phyloP scores from a whole-genome alignment of 2,888 invertebrate species.

The Altica lythri region DNA sequence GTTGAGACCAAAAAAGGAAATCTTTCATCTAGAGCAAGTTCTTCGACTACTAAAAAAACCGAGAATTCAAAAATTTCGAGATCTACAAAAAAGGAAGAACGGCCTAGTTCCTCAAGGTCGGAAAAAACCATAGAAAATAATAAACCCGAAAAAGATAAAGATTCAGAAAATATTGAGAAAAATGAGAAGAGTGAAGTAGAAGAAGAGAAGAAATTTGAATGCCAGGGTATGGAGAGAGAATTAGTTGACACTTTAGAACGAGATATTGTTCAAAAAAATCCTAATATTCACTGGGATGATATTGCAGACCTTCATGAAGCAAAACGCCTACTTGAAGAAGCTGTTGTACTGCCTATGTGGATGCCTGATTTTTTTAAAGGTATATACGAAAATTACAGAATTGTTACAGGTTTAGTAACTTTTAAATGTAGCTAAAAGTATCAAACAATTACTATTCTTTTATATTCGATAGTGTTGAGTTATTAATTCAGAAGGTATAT shows the following conservation, averaged over 20 bases:
- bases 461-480: too few species aligned
- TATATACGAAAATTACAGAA: constrained; percentile 30
- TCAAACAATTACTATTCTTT: too few species aligned
- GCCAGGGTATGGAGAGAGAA: constrained; percentile 81
- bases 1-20: constrained; percentile 52
- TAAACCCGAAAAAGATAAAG: constrained; percentile 59
- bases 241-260: constrained; percentile 88
- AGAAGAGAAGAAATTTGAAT: constrained; percentile 85
- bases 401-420: background rate
- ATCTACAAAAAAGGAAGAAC: constrained; percentile 54
- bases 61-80: constrained; percentile 43
- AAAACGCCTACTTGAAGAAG: constrained; percentile 90
- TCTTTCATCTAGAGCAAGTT: constrained; percentile 54
- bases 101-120: constrained; percentile 53
- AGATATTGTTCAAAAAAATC: constrained; percentile 96
- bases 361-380: constrained; percentile 99
- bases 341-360: constrained; percentile 95
- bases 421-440: background rate
- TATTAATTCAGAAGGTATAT: too few species aligned
- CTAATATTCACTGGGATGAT: constrained; percentile 94
- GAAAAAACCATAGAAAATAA: constrained; percentile 53
- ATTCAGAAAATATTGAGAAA: constrained; percentile 71
- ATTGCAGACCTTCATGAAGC: constrained; percentile 90
- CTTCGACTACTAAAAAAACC: constrained; percentile 47
- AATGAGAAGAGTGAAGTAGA: constrained; percentile 57